Percentiles rank a stretch among this genome's conserved stretches.
Conservation (phyloP, 2,113 vertebrate genomes). For the Nipponia nippon region DNA sequence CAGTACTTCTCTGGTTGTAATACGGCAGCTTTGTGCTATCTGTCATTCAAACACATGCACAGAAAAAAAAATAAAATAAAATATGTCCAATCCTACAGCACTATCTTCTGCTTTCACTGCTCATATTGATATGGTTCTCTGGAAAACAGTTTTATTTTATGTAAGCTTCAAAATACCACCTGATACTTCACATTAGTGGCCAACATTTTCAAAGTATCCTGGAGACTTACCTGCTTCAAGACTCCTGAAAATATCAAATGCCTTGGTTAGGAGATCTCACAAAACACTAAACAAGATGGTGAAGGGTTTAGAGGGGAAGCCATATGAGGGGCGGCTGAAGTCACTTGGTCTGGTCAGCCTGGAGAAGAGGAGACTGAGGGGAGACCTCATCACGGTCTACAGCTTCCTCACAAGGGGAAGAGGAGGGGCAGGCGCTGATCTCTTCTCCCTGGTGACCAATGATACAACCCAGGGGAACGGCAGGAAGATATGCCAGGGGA, state of each 20-base stretch:
- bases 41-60: neutral
- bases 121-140: neutral
- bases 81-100: neutral
- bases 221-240: neutral
- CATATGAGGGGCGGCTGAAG: too few relatives aligned
- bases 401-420: too few relatives aligned
- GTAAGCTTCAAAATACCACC: neutral
- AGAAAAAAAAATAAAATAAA: neutral
- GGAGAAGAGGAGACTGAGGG: too few relatives aligned
- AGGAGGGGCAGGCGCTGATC: too few relatives aligned
- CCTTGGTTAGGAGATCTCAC: neutral
- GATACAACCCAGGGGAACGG: too few relatives aligned
- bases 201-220: neutral
- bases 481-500: too few relatives aligned
- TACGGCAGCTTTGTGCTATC: neutral
- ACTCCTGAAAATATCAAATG: neutral
- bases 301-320: too few relatives aligned
- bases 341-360: too few relatives aligned
- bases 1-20: neutral
- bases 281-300: neutral
- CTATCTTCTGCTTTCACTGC: neutral
- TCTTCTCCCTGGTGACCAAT: too few relatives aligned
- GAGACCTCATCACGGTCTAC: too few relatives aligned
- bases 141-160: neutral
- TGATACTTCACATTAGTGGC: neutral